A percentile compares a stretch with the other conserved stretches of the same genome.
Conservation (phyloP, 2,113 vertebrate species). For the Phyllostomus discolor region DNA sequence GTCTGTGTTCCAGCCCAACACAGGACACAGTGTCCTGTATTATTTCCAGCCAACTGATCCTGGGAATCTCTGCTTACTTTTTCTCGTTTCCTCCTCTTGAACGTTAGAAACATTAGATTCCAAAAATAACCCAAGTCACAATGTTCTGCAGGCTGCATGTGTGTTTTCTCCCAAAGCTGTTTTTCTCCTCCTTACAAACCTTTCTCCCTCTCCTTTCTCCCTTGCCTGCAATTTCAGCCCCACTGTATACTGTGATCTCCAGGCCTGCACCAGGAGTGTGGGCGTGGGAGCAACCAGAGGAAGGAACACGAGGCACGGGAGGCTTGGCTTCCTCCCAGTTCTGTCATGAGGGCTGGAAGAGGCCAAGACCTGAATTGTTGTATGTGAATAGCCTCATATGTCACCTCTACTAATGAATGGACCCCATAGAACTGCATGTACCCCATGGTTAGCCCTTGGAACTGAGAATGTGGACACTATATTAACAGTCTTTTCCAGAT, state of each 20-base stretch:
- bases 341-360: neutral
- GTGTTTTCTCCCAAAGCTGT: conserved; percentile 29
- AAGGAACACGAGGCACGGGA: neutral
- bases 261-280: neutral
- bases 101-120: conserved; percentile 72
- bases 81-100: conserved; percentile 76
- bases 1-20: conserved; percentile 7
- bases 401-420: neutral
- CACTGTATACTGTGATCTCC: neutral
- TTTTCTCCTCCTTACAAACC: neutral
- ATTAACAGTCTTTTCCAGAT: neutral
- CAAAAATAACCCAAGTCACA: conserved; percentile 79
- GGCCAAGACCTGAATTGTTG: neutral
- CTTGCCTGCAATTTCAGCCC: neutral
- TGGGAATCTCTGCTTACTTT: conserved; percentile 74
- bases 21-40: conserved; percentile 78
- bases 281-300: neutral
- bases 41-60: conserved; percentile 75
- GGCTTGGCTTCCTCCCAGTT: neutral
- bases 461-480: neutral
- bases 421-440: neutral
- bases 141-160: conserved; percentile 69
- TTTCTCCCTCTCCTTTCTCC: neutral
- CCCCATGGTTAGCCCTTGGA: neutral
- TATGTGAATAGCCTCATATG: neutral